phyloP scores from a whole-genome alignment of 2,797 vertebrate species.

The Schizothorax lantsangensis region DNA sequence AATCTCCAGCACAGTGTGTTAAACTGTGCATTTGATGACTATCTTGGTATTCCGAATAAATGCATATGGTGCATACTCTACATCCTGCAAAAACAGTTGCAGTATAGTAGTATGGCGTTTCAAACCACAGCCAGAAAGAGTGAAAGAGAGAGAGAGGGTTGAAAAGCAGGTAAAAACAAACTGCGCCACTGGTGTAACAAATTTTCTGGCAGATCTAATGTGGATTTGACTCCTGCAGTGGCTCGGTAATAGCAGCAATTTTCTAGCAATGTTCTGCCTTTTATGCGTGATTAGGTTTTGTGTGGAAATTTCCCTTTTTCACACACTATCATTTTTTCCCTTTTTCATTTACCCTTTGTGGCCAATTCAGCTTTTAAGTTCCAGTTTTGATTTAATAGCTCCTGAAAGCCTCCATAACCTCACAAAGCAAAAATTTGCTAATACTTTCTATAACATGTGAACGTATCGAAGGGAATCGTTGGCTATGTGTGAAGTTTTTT shows the following conservation, averaged over 20 bases:
- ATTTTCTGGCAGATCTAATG: slow-evolving; percentile 50
- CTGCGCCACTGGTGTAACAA: not conserved
- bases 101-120: not conserved
- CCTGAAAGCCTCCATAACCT: slow-evolving; percentile 40
- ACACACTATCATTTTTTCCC: slow-evolving; percentile 42
- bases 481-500: slow-evolving; percentile 7
- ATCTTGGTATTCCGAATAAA: not conserved
- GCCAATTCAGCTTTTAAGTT: slow-evolving; percentile 52
- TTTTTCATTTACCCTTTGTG: slow-evolving; percentile 43
- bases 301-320: slow-evolving; percentile 54
- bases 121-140: not conserved
- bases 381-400: slow-evolving; percentile 53
- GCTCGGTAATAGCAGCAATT: slow-evolving; percentile 61
- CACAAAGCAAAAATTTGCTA: not conserved
- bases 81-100: slow-evolving; percentile 1
- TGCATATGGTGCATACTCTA: too few relatives aligned
- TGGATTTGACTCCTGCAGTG: slow-evolving; percentile 44
- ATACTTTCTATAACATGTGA: slow-evolving; percentile 3
- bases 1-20: not conserved
- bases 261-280: slow-evolving; percentile 56
- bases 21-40: not conserved
- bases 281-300: slow-evolving; percentile 65
- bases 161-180: slow-evolving; percentile 41
- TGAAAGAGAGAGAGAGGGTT: not conserved
- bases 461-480: not conserved